Conservation (phyloP, 2,797 vertebrate species). For the Scyliorhinus canicula region DNA sequence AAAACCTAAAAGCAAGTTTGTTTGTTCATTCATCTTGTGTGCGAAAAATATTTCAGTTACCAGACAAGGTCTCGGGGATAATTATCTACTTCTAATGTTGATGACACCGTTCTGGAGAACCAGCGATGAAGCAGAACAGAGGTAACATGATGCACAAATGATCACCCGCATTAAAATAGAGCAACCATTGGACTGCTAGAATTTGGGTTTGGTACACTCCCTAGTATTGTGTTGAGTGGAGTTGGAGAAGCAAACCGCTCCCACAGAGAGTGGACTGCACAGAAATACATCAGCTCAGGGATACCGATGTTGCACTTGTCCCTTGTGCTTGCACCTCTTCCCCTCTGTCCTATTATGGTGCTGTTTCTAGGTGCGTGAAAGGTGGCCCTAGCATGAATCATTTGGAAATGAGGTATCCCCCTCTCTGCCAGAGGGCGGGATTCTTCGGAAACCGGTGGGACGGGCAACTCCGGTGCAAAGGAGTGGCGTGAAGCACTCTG, state of each 20-base stretch:
- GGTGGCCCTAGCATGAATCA: background rate
- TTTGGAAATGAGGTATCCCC: background rate
- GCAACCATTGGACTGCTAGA: background rate
- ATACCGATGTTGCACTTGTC: background rate
- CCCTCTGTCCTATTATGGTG: background rate
- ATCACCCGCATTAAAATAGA: background rate
- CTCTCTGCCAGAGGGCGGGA: background rate
- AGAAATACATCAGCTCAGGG: background rate
- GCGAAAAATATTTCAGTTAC: background rate
- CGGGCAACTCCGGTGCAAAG: no score
- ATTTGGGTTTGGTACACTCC: background rate
- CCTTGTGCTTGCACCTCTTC: background rate
- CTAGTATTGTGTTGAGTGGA: background rate
- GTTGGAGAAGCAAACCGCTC: background rate
- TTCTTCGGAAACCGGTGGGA: no score
- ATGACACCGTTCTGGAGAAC: background rate
- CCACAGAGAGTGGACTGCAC: background rate
- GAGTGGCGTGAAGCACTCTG: no score
- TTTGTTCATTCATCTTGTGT: background rate
- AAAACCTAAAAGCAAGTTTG: background rate
- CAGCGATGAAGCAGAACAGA: background rate
- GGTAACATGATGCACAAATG: background rate
- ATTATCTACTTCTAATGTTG: background rate
- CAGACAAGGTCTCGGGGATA: background rate
- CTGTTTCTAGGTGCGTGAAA: background rate